A percentile compares a stretch with the other conserved stretches of the same genome.
Conservation (phyloP, 2,113 vertebrate species). For the Variabilichromis moorii region DNA sequence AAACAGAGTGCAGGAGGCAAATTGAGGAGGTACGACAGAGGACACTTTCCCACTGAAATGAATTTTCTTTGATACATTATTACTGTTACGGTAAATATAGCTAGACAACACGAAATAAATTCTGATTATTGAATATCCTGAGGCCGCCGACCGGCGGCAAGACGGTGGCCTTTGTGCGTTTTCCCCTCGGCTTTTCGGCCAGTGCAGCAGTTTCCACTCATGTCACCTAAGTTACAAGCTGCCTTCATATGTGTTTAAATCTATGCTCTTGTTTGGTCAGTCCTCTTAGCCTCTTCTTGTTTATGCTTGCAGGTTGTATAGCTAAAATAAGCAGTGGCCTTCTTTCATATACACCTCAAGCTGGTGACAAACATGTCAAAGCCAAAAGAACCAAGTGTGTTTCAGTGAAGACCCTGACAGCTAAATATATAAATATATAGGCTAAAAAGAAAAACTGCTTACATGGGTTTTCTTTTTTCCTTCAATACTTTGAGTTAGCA, state of each 20-base stretch:
- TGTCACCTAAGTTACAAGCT: background rate
- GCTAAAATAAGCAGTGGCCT: constrained; percentile 32
- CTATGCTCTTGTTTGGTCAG: background rate
- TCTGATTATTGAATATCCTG: background rate
- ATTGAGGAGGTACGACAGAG: background rate
- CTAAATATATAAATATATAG: constrained; percentile 60
- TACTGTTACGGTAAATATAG: background rate
- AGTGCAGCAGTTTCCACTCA: constrained; percentile 46
- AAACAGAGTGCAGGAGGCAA: background rate
- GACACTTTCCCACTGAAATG: background rate
- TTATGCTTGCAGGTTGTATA: background rate
- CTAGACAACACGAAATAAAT: background rate
- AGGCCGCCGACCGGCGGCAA: background rate
- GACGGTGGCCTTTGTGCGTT: background rate
- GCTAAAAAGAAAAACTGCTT: constrained; percentile 59
- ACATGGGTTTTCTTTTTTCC: constrained; percentile 55
- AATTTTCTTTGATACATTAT: background rate
- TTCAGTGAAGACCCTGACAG: constrained; percentile 49
- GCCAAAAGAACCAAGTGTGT: constrained; percentile 16
- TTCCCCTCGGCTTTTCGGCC: background rate
- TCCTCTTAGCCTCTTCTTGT: constrained; percentile 9
- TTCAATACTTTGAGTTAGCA: constrained; percentile 57
- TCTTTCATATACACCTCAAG: constrained; percentile 27
- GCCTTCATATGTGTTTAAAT: background rate
- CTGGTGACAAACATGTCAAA: constrained; percentile 48